Evolutionary conservation across 1,140 invertebrate genomes (phyloP), one percentile per base, ranked within the genome.

Genomic region (Brachionus paranguensis): DNA sequence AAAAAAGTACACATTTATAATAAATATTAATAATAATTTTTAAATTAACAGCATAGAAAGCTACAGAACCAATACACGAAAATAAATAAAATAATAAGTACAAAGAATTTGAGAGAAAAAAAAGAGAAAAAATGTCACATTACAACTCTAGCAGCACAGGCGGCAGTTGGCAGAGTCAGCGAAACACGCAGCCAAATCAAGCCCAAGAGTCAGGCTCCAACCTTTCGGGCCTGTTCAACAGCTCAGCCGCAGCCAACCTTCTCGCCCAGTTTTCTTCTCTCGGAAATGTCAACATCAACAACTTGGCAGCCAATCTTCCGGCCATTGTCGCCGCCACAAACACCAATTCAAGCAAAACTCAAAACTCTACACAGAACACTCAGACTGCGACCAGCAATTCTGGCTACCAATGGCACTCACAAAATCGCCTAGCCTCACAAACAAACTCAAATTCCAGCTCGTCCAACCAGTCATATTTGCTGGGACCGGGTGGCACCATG

Each of bases 351-450:
- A 27, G 7, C 8, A 33, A n/a, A n/a, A n/a, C n/a, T 14, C 45
- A 47, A 53, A 50, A 7, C 33, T 20, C 68, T 1, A 11, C 68
- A 33, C 65, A 33, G n/a, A 68, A 41, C 65, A 68, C 12, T 41
- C 65, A 68, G 12, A 33, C 27, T 37, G 0, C 27, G 33, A 1
- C 65, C 10, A 68, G 12, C 33, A 33, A 14, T 68, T 72, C 72
- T 14, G 72, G 72, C 20, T 76, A 76, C 12, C 72, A 76, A 50
- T 76, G 72, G 72, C 72, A 76, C 47, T 76, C 72, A 3, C 72
- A 76, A 76, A 76, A 76, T 76, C 41, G 72, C 20, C 10, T 76
- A 27, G 72, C 72, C 20, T 47, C 70, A 43, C 70, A 45, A 74
- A 76, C 17, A 12, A 76, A 53, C 24, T 76, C 72, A 76, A 50